A percentile compares a stretch with the other conserved stretches of the same genome.
These are phyloP conservation scores for Elachura formosa DNA, from an alignment of 2,113 vertebrate genomes.

Conservation along the genomic window DNA sequence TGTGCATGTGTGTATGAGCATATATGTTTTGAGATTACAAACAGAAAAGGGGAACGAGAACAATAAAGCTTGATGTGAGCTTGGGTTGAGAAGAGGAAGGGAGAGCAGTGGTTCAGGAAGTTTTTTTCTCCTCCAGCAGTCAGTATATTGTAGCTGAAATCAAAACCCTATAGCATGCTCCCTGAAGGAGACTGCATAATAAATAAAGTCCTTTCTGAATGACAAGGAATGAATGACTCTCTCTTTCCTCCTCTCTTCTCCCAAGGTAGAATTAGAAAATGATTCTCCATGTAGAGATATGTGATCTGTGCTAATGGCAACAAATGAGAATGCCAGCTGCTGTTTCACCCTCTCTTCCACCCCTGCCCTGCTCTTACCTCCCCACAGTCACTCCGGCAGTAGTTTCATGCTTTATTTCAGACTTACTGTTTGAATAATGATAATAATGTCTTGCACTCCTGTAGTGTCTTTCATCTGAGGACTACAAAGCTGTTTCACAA, in stretches of 20 bases:
- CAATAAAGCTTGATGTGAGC: neutral
- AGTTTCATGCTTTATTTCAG: conserved; percentile 51
- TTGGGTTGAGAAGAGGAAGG: neutral
- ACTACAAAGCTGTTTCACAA: conserved; percentile 44
- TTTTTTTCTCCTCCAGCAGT: conserved; percentile 28
- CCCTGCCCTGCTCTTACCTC: conserved; percentile 30
- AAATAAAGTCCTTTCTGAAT: conserved; percentile 66
- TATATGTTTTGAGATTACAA: neutral
- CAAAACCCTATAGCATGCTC: conserved; percentile 54
- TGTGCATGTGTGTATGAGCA: neutral
- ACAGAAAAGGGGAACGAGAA: neutral
- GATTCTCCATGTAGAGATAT: neutral
- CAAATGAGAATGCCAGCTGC: conserved; percentile 47
- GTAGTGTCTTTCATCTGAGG: conserved; percentile 37
- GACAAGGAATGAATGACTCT: conserved; percentile 39
- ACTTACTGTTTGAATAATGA: conserved; percentile 45
- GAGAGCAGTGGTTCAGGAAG: conserved; percentile 19
- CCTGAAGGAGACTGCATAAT: conserved; percentile 56
- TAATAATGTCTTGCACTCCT: conserved; percentile 36
- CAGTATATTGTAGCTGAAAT: conserved; percentile 64
- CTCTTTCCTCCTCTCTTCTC: conserved; percentile 30
- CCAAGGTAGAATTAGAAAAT: conserved; percentile 49
- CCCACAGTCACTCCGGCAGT: conserved; percentile 8
- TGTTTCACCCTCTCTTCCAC: conserved; percentile 8
- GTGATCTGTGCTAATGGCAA: conserved; percentile 15